These are phyloP conservation scores for Orgyia antiqua DNA, from an alignment of 2,888 invertebrate species.

Conservation along the genomic window DNA sequence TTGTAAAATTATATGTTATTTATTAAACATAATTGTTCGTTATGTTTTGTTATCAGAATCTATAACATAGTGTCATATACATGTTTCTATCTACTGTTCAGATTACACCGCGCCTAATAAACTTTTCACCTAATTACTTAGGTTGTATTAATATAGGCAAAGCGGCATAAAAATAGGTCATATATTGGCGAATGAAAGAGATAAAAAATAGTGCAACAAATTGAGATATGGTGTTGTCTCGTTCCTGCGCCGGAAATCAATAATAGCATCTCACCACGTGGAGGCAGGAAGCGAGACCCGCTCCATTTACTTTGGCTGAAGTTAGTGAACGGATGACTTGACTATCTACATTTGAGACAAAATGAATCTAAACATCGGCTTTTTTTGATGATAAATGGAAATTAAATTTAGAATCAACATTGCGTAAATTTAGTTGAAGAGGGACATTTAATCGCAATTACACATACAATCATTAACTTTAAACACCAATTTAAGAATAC, in stretches of 20 bases:
- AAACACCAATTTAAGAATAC: no score
- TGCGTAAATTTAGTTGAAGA: conserved; percentile 20
- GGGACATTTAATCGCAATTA: conserved; percentile 12
- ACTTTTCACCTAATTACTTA: conserved; percentile 74
- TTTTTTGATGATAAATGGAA: conserved; percentile 22
- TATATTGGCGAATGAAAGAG: conserved; percentile 69
- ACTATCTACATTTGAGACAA: conserved; percentile 36
- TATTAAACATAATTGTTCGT: no score
- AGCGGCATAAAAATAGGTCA: conserved; percentile 77
- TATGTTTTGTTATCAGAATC: no score
- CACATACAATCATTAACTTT: no score
- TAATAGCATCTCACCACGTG: conserved; percentile 76
- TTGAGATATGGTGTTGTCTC: conserved; percentile 64
- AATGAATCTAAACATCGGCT: conserved; percentile 45
- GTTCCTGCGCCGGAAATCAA: conserved; percentile 74
- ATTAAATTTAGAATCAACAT: conserved; percentile 34
- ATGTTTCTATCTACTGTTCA: conserved; percentile 34
- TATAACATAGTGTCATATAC: no score
- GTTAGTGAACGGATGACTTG: conserved; percentile 46
- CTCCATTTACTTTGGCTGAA: conserved; percentile 62
- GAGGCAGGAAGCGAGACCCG: conserved; percentile 61
- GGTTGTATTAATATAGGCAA: conserved; percentile 74
- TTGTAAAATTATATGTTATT: no score
- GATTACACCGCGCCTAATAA: conserved; percentile 47
- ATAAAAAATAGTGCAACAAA: conserved; percentile 76